phyloP scores from a whole-genome alignment of 2,888 invertebrate genomes.

The Apamea anceps region DNA sequence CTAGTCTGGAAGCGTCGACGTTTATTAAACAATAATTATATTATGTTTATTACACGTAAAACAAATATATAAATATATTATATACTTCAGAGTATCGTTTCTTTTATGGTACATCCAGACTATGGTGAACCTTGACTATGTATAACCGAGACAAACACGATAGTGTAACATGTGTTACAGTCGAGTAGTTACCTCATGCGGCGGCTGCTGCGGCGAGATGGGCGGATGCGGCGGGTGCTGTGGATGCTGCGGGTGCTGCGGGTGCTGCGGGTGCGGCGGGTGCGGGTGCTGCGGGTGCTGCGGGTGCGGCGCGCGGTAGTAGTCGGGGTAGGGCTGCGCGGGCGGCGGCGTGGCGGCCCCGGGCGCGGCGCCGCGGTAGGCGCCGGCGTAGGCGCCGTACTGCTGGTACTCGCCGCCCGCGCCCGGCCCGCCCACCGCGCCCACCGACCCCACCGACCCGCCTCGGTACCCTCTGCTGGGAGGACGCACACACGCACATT shows the following conservation, averaged over 20 bases:
- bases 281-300: constrained; percentile 76
- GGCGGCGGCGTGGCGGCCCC: constrained; percentile 79
- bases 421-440: constrained; percentile 51
- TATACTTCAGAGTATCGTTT: not conserved
- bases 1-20: constrained; percentile 14
- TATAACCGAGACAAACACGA: constrained; percentile 6
- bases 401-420: constrained; percentile 75
- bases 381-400: constrained; percentile 87
- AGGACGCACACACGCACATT: not conserved
- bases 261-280: constrained; percentile 69
- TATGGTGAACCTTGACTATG: constrained; percentile 3
- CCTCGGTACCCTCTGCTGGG: constrained; percentile 79
- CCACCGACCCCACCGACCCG: constrained; percentile 42
- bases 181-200: constrained; percentile 75
- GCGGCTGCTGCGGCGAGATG: constrained; percentile 75
- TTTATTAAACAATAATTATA: not conserved
- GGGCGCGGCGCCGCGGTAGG: constrained; percentile 80
- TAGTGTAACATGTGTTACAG: not conserved
- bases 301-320: constrained; percentile 84
- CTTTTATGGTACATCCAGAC: constrained; percentile 15
- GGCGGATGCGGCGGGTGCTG: constrained; percentile 73
- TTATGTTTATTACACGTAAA: no score
- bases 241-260: constrained; percentile 72
- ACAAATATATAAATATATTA: not conserved
- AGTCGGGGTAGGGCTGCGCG: constrained; percentile 84